A percentile compares a stretch with the other conserved stretches of the same genome.
Conservation (phyloP, 1,140 invertebrate species). For the Drosophila sproati region DNA sequence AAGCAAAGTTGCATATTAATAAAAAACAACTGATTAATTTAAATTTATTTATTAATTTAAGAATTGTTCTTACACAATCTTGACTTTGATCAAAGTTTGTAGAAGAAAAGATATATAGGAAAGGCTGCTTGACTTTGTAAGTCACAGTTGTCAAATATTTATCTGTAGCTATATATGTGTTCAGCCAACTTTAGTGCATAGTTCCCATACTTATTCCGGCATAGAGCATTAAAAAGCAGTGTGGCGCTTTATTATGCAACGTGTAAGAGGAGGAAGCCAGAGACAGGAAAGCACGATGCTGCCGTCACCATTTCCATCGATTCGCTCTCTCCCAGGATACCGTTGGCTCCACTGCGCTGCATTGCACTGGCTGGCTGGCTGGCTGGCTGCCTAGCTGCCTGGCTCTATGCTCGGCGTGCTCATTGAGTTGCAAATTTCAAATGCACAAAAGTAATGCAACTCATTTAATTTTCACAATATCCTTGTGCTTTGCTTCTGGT, state of each 20-base stretch:
- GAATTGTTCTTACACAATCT: too few species aligned
- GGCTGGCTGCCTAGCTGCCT: neutral
- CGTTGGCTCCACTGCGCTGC: neutral
- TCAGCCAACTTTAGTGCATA: neutral
- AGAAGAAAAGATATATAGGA: too few species aligned
- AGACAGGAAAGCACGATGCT: conserved; percentile 58
- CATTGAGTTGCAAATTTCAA: conserved; percentile 81
- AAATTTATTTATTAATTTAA: too few species aligned
- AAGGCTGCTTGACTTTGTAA: too few species aligned
- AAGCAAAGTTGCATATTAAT: too few species aligned
- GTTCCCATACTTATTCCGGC: neutral
- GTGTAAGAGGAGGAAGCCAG: conserved; percentile 58
- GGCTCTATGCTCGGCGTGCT: conserved; percentile 49
- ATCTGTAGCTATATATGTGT: neutral
- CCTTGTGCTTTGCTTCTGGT: conserved; percentile 67
- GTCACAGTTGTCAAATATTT: neutral
- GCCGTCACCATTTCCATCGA: conserved; percentile 12
- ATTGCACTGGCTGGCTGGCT: conserved; percentile 4
- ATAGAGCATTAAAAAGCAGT: conserved; percentile 31
- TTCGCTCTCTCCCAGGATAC: conserved; percentile 2
- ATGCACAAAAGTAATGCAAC: conserved; percentile 81
- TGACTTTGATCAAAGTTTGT: too few species aligned
- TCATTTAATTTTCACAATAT: conserved; percentile 81
- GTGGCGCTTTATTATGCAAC: conserved; percentile 61
- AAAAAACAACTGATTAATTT: too few species aligned